Conservation (phyloP, 2,113 vertebrate genomes). For the Pterocles gutturalis region DNA sequence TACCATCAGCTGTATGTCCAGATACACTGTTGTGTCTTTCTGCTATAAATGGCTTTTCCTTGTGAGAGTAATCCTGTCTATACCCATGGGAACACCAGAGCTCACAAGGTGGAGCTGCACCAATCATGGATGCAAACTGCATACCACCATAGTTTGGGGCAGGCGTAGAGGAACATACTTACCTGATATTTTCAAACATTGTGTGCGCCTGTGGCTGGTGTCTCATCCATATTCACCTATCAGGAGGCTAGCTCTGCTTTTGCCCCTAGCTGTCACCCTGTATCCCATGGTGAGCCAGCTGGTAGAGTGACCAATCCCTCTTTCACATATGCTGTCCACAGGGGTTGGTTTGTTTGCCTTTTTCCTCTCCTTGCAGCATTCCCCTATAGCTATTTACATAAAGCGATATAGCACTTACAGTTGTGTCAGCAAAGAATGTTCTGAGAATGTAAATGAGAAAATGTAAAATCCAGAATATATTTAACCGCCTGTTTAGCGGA, state of each 20-base stretch:
- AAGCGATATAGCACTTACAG: not conserved
- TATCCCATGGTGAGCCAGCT: not conserved
- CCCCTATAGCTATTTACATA: not conserved
- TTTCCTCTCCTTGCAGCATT: not conserved
- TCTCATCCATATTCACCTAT: rapidly evolving
- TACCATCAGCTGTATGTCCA: not conserved
- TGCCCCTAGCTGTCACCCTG: not conserved
- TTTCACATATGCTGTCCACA: not conserved
- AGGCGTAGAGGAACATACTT: not conserved
- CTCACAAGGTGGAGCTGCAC: not conserved
- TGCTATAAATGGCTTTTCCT: not conserved
- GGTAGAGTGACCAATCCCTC: not conserved
- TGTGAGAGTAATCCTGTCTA: not conserved
- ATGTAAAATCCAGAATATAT: not conserved
- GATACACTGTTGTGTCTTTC: not conserved
- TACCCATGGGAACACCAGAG: not conserved
- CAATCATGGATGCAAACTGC: not conserved
- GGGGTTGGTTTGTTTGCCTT: not conserved
- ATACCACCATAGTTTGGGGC: not conserved
- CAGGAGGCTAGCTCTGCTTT: not conserved
- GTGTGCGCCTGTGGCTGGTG: not conserved
- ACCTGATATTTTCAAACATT: not conserved
- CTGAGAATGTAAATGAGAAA: not conserved
- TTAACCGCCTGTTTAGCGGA: not conserved
- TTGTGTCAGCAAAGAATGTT: not conserved